Base-by-base conservation (phyloP, 2,113 vertebrate species). In the Leucoraja erinaceus region DNA sequence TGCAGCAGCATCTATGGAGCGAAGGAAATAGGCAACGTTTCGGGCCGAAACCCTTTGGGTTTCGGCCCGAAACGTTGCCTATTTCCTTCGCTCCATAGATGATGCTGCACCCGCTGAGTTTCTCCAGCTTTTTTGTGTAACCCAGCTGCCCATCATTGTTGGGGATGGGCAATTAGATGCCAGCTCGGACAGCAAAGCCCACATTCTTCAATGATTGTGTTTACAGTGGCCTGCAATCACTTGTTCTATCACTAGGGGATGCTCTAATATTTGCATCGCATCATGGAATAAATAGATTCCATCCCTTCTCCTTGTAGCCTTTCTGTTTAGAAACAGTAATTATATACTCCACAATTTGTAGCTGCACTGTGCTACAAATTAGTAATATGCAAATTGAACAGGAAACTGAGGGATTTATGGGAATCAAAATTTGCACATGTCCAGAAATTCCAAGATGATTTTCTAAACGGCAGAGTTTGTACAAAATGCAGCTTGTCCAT, bases 221-320 rank as follows among this genome's bases (percentile, higher is more conserved):
- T 16, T 68, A 68, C 66, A 10, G 66, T 68, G 25, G 59, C 1
- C 14, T 88, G 83, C 83, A 88, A 1, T 20, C 6, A n/a, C 83
- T 88, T 88, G 33, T 74, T 72, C n/a, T 91, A 5, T 72, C 90
- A 91, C 90, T 74, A 91, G 90, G 72, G 66, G 90, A 28, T 72
- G 90, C 68, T 74, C 68, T 72, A 72, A 72, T 54, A 28, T 47
- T 74, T 31, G 38, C 20, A 72, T 12, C 12, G 20, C 66, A 68
- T 38, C 18, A 25, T 28, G 18, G 28, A 90, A 22, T 25, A 66
- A 31, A 68, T 6, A 5, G 7, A 2, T 9, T 56, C 47, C 16
- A 22, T 59, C 79, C 25, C 59, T 18, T 38, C 31, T 38, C 63
- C 25, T 20, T 14, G 11, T 16, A 63, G n/a, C 7, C 59, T 88